Conservation (phyloP, 2,113 vertebrate genomes). For the Corvus cornix region DNA sequence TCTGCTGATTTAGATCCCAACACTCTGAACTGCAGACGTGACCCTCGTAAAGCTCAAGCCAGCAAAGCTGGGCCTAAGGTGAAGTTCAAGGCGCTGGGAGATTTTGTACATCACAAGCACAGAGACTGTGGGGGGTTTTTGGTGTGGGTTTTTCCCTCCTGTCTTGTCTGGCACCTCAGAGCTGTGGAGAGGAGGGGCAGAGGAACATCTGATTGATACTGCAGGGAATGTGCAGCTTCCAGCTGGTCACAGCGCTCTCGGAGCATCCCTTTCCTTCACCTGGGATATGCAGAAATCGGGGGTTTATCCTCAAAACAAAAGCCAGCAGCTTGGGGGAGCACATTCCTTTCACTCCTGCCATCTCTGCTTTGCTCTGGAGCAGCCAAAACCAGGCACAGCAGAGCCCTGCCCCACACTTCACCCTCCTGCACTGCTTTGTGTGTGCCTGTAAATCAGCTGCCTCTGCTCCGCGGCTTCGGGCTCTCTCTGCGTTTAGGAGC, state of each 20-base stretch:
- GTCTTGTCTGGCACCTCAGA: not conserved
- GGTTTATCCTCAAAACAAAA: not conserved
- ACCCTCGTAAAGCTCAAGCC: not conserved
- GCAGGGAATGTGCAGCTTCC: not conserved
- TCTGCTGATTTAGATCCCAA: not conserved
- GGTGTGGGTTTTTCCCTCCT: not conserved
- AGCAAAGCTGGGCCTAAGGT: accelerated
- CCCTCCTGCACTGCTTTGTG: not conserved
- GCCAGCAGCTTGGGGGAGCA: accelerated
- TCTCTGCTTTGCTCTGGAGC: not conserved
- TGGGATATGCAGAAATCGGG: not conserved
- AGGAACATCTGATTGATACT: not conserved
- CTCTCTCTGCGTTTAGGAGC: not conserved
- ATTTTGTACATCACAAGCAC: not conserved
- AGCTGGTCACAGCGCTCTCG: not conserved
- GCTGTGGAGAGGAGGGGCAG: not conserved
- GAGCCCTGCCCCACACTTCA: not conserved
- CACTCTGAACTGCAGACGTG: not conserved
- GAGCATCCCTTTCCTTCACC: not conserved
- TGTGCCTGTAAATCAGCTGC: not conserved
- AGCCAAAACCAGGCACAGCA: not conserved
- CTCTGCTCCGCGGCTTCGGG: not conserved
- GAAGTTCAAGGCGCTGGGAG: not conserved
- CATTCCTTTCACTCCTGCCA: not conserved
- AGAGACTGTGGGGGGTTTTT: not conserved